A percentile compares a stretch with the other conserved stretches of the same genome.
Evolutionary conservation across 2,797 vertebrate species (phyloP).

Genomic region (Gallirallus australis): DNA sequence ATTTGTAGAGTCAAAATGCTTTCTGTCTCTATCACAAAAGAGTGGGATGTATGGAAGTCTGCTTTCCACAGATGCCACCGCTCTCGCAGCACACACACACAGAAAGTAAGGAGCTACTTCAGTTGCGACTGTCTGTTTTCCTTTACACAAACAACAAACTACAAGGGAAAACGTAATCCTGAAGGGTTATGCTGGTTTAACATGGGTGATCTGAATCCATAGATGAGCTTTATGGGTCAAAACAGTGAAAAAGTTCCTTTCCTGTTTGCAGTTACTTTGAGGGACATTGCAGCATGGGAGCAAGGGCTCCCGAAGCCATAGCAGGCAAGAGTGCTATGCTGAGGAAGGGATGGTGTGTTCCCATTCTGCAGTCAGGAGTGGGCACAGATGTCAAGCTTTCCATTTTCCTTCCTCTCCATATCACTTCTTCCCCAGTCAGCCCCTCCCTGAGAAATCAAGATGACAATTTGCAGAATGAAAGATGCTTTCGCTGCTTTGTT

Average conservation of each 20-base stretch:
- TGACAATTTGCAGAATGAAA: neutral
- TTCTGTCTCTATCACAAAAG: neutral
- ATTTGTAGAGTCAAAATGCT: neutral
- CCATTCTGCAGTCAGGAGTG: neutral
- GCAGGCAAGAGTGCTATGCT: neutral
- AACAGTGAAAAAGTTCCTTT: neutral
- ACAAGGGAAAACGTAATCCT: neutral
- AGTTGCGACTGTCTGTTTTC: neutral
- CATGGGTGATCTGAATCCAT: neutral
- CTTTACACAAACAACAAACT: neutral
- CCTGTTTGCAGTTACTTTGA: neutral
- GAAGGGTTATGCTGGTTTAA: neutral
- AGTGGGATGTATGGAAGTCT: neutral
- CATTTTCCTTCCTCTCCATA: neutral
- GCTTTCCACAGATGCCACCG: neutral
- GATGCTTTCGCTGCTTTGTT: neutral
- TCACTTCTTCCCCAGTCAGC: neutral
- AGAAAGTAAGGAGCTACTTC: conserved; percentile 6
- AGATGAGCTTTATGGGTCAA: neutral
- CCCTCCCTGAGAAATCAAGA: neutral
- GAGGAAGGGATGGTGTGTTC: neutral
- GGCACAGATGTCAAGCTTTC: neutral
- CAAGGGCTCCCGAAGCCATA: neutral
- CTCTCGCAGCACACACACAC: neutral
- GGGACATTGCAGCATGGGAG: neutral